Base-by-base conservation (phyloP, 2,888 invertebrate genomes). In the Eilema caniola region DNA sequence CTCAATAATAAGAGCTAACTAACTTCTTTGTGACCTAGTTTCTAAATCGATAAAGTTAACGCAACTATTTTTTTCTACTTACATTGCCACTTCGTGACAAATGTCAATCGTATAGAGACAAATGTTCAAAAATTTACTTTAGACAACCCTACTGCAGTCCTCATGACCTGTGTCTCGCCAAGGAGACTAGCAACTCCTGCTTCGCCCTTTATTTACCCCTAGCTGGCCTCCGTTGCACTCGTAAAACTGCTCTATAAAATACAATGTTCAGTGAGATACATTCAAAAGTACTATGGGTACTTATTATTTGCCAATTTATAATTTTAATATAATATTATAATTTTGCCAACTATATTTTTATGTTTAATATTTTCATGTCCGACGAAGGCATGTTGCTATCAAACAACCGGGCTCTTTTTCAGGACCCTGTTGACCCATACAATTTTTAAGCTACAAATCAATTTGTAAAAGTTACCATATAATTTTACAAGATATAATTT, bases 221-320 rank as follows among this genome's bases (percentile, higher is more conserved):
- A 63, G 28, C 61, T 61, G 31, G 11, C 61, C 16, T 70, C 78
- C 71, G 78, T 80, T 78, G 74, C 69, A 77, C 69, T 86, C 89
- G 84, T 91, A 90, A 91, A 92, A 83, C 71, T 76, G 74, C 74
- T 70, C 81, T 83, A 84, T 90, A 87, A 89, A 86, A 89, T 87
- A 91, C 88, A 88, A 84, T 88, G 89, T 91, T 83, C 62, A 64
- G 24, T 64, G 14, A 62, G 53, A 41, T 47, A 59, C 24, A 63
- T 41, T 33, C 20, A n/a, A n/a, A n/a, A n/a, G n/a, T n/a, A n/a
- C n/a, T n/a, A n/a, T n/a, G n/a, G n/a, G n/a, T n/a, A n/a, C n/a
- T n/a, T n/a, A n/a, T n/a, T n/a, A n/a, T n/a, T n/a, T n/a, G n/a
- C n/a, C n/a, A n/a, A n/a, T n/a, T n/a, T n/a, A n/a, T n/a, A n/a